Conservation (phyloP, 2,113 vertebrate genomes). For the Aythya baeri region DNA sequence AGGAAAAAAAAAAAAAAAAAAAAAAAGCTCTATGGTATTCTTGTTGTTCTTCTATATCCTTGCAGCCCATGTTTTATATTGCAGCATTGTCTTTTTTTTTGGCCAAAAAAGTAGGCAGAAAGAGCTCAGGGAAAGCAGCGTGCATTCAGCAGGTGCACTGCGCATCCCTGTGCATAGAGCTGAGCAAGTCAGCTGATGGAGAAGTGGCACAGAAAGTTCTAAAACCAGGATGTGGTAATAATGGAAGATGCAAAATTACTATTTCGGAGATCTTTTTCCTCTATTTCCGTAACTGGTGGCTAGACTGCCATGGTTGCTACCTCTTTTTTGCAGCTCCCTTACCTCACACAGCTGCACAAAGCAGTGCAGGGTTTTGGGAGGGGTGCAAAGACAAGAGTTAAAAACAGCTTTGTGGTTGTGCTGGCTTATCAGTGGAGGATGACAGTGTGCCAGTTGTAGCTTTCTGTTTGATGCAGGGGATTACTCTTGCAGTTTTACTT, state of each 20-base stretch:
- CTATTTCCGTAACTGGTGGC: background rate
- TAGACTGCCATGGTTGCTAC: background rate
- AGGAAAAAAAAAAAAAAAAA: too few species aligned
- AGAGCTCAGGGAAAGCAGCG: background rate
- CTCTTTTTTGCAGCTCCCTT: background rate
- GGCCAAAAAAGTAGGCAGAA: background rate
- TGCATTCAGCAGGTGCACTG: fast-evolving
- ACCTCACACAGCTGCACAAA: background rate
- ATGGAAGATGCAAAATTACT: background rate
- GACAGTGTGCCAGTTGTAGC: background rate
- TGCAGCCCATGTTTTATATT: background rate
- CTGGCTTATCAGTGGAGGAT: background rate
- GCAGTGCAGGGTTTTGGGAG: background rate
- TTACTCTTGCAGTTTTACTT: background rate
- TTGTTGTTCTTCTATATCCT: background rate
- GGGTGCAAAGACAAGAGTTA: background rate
- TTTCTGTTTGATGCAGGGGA: background rate
- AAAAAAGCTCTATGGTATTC: background rate
- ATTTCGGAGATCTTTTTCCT: too few species aligned
- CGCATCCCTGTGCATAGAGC: background rate
- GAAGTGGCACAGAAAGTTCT: background rate
- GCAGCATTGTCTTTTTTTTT: background rate
- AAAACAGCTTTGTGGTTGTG: background rate
- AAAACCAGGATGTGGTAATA: background rate
- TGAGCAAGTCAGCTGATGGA: background rate